Conservation (phyloP, 1,140 invertebrate species). For the Achroia grisella region DNA sequence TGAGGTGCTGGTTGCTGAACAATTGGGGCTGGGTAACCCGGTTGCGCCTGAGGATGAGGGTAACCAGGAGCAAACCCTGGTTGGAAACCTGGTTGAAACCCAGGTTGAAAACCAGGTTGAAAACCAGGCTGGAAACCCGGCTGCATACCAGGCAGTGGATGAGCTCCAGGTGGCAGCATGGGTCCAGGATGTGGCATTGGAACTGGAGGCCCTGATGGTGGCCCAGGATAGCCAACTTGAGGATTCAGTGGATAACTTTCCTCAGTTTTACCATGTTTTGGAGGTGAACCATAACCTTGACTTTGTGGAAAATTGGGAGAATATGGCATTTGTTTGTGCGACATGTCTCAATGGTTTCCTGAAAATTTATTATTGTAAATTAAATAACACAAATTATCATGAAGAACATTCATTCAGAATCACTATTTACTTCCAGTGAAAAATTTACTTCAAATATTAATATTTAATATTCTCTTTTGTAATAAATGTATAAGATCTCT, state of each 20-base stretch:
- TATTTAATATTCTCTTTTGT: no score
- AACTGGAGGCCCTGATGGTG: slow-evolving; percentile 26
- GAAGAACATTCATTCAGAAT: no score
- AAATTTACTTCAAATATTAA: no score
- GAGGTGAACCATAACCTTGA: slow-evolving; percentile 50
- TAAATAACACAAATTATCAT: no score
- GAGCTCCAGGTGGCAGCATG: slow-evolving; percentile 40
- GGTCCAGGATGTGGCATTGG: slow-evolving; percentile 18
- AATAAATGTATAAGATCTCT: no score
- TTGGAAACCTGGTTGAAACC: slow-evolving; percentile 47
- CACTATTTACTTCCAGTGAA: no score
- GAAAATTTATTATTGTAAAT: no score
- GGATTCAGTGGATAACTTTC: slow-evolving; percentile 50
- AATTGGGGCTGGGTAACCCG: slow-evolving; percentile 44
- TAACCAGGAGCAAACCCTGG: slow-evolving; percentile 40
- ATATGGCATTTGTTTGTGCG: slow-evolving; percentile 53
- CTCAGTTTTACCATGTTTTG: slow-evolving; percentile 28
- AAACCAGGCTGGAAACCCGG: slow-evolving; percentile 42
- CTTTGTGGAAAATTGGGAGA: slow-evolving; percentile 57
- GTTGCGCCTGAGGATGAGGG: slow-evolving; percentile 41
- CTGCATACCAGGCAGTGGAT: slow-evolving; percentile 55
- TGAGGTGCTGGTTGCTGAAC: slow-evolving; percentile 55
- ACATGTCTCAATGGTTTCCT: slow-evolving; percentile 26
- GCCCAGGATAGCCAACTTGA: slow-evolving; percentile 43
- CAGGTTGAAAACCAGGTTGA: slow-evolving; percentile 43